Evolutionary conservation across 2,888 invertebrate genomes (phyloP), one percentile per base, ranked within the genome.

Genomic region (Muschampia staudingeri): DNA sequence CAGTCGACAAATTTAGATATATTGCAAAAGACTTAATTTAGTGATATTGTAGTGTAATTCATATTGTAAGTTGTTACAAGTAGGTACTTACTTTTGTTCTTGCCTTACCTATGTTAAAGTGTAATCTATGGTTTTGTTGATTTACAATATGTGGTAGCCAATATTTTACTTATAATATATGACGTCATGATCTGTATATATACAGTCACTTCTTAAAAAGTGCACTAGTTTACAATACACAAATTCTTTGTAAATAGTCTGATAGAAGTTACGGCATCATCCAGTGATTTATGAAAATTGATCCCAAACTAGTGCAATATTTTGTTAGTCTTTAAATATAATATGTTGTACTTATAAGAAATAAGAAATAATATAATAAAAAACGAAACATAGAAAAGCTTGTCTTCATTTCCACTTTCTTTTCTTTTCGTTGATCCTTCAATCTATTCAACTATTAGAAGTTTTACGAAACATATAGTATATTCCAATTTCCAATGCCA

Each of bases 221-320:
- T 65, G 70, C 70, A 71, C 70, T 71, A 71, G 70, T 48, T 72
- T 37, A 11, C 12, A 44, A 44, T 44, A 72, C 6, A 72, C 30
- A 72, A 44, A 48, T 30, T 72, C n/a, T 30, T 72, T 72, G 48
- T 72, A 72, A 72, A 72, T 72, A 72, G 11, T 44, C 16, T 44
- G 8, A 44, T 72, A 19, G 25, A 72, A 42, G n/a, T 40, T 25
- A 69, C 37, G 37, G 40, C 16, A 40, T 9, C n/a, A 37, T 40
- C 16, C 40, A 37, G 19, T 37, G 70, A 40, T 70, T 40, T 34
- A 34, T 5, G 40, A n/a, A 77, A 77, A 69, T 37, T 44, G n/a
- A 77, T 77, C 16, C 67, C 67, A 77, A 77, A 77, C 44, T 77
- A 44, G 42, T 77, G 76, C 67, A 77, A 69, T 69, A 77, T 34